A percentile compares a stretch with the other conserved stretches of the same genome.
Conservation (phyloP, 1,140 invertebrate species). For the Helicoverpa zea region DNA sequence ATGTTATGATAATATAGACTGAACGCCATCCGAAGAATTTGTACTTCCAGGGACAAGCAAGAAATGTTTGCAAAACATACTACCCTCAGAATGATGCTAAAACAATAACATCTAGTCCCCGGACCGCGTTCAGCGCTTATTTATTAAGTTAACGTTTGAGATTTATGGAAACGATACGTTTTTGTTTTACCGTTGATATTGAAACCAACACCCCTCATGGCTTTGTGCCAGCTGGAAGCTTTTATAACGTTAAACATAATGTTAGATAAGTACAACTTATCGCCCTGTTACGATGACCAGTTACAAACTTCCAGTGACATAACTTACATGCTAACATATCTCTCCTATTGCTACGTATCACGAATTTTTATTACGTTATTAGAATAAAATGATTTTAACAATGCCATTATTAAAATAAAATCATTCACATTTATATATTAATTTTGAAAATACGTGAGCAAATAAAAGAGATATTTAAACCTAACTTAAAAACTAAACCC, state of each 20-base stretch:
- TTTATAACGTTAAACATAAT: constrained; percentile 58
- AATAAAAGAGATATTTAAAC: constrained; percentile 71
- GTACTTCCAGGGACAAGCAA: constrained; percentile 65
- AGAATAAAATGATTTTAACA: constrained; percentile 45
- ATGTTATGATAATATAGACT: constrained; percentile 82
- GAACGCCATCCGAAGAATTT: constrained; percentile 82
- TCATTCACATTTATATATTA: not conserved
- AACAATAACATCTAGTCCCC: constrained; percentile 79
- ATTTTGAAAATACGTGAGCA: constrained; percentile 42
- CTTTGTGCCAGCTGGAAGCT: constrained; percentile 83
- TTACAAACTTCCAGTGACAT: constrained; percentile 80
- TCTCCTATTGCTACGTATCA: constrained; percentile 62
- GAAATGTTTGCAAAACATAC: constrained; percentile 83
- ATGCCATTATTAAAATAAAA: constrained; percentile 27
- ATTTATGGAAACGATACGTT: constrained; percentile 85
- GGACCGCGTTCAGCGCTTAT: constrained; percentile 69
- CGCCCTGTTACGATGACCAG: constrained; percentile 51
- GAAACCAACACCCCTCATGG: constrained; percentile 85
- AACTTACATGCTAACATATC: constrained; percentile 77
- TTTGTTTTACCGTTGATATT: constrained; percentile 78
- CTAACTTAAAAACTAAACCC: constrained; percentile 63
- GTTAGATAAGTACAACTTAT: constrained; percentile 37
- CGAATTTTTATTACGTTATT: constrained; percentile 38
- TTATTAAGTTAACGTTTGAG: constrained; percentile 73
- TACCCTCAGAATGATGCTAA: constrained; percentile 71